Conservation (phyloP, 2,797 vertebrate species). For the Erpetoichthys calabaricus region DNA sequence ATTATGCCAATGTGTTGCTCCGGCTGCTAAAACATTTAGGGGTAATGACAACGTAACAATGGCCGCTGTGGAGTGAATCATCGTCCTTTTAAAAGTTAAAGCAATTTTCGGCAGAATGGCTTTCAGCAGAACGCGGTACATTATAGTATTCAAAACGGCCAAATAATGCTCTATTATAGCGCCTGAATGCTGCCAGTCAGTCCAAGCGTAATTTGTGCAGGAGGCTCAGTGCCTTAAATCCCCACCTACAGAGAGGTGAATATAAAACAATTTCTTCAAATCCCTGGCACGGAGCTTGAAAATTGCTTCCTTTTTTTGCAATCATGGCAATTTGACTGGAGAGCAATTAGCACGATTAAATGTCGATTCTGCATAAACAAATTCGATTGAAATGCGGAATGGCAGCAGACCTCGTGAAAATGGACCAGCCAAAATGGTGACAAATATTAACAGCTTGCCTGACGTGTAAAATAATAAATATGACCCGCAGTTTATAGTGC, state of each 20-base stretch:
- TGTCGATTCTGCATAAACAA: constrained; percentile 87
- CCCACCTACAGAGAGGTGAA: constrained; percentile 87
- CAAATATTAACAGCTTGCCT: no score
- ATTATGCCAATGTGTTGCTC: constrained; percentile 67
- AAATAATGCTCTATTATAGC: constrained; percentile 98
- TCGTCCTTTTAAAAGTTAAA: constrained; percentile 96
- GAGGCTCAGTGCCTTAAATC: constrained; percentile 75
- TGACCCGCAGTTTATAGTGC: no score
- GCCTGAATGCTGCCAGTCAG: constrained; percentile 94
- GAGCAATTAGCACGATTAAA: constrained; percentile 95
- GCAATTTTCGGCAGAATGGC: constrained; percentile 95
- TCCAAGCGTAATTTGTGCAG: constrained; percentile 92
- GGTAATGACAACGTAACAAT: constrained; percentile 91
- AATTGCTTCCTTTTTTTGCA: constrained; percentile 87
- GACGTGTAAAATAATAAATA: no score
- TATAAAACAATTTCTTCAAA: constrained; percentile 96
- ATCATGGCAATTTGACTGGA: constrained; percentile 94
- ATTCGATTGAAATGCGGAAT: constrained; percentile 74
- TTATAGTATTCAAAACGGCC: constrained; percentile 96
- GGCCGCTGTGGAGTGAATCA: constrained; percentile 81
- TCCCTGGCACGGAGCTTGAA: constrained; percentile 75
- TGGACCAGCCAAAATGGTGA: background rate
- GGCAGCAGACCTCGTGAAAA: constrained; percentile 62
- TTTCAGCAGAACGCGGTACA: constrained; percentile 79
- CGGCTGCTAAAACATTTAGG: constrained; percentile 84